Conservation (phyloP, 2,888 invertebrate species). For the Cephus pulcher region DNA sequence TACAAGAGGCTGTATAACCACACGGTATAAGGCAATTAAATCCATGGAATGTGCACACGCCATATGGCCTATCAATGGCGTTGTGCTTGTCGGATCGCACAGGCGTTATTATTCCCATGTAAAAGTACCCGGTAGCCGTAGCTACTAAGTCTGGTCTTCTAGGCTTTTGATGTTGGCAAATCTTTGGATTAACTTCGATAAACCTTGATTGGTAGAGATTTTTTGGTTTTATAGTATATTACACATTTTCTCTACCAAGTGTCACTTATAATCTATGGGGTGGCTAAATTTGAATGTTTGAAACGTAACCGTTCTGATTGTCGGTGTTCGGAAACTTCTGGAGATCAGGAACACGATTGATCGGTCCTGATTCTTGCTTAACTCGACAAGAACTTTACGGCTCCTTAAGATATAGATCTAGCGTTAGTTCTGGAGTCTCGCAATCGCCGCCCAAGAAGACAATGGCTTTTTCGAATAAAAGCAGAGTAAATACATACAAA, state of each 20-base stretch:
- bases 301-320: background rate
- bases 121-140: slow-evolving; percentile 13
- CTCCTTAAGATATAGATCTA: background rate
- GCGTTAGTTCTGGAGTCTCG: background rate
- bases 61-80: slow-evolving; percentile 33
- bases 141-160: slow-evolving; percentile 8
- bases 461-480: background rate
- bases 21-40: slow-evolving; percentile 37
- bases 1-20: slow-evolving; percentile 1
- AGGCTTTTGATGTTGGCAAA: background rate
- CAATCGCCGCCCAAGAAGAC: background rate
- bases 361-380: background rate
- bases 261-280: background rate
- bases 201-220: background rate
- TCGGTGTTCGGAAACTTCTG: background rate
- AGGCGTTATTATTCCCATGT: background rate
- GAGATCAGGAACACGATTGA: too few relatives aligned
- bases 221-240: background rate
- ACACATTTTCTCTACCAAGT: background rate
- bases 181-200: background rate
- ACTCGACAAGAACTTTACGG: background rate
- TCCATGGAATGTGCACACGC: slow-evolving; percentile 34
- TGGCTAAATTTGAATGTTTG: background rate
- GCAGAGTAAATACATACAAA: background rate
- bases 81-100: slow-evolving; percentile 6